Conservation (phyloP, 2,113 vertebrate species). For the Daphoenositta chrysoptera region DNA sequence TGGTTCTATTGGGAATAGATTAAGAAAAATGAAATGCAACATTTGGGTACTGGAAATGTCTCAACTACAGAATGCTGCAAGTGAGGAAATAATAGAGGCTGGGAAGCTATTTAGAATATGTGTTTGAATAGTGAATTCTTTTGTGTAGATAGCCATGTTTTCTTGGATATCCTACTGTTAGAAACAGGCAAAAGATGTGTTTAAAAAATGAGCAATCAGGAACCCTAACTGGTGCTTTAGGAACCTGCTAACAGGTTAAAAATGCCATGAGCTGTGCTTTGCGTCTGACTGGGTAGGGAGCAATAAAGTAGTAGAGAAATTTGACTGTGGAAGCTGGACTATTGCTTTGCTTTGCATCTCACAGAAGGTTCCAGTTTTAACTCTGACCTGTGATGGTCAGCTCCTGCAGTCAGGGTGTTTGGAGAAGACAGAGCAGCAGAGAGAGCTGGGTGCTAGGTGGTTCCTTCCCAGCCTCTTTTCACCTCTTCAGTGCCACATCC, state of each 20-base stretch:
- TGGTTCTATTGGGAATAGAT: background rate
- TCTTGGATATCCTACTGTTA: background rate
- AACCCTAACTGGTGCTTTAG: background rate
- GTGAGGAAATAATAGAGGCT: background rate
- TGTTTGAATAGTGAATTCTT: background rate
- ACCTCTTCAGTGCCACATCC: background rate
- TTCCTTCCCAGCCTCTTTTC: background rate
- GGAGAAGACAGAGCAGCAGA: no score
- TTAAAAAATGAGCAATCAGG: background rate
- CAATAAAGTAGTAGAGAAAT: background rate
- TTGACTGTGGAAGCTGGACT: background rate
- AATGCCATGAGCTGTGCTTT: background rate
- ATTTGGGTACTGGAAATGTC: background rate
- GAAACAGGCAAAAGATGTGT: background rate
- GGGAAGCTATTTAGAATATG: background rate
- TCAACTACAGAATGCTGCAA: background rate
- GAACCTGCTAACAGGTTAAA: background rate
- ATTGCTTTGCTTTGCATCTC: background rate
- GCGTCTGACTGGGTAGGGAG: background rate
- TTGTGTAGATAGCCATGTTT: background rate
- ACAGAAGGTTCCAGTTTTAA: background rate
- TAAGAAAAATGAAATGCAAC: background rate
- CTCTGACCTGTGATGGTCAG: rapidly evolving
- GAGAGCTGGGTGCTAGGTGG: background rate
- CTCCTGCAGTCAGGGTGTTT: background rate